A percentile compares a stretch with the other conserved stretches of the same genome.
phyloP scores from a whole-genome alignment of 1,140 invertebrate genomes.

The Heliconius congener region DNA sequence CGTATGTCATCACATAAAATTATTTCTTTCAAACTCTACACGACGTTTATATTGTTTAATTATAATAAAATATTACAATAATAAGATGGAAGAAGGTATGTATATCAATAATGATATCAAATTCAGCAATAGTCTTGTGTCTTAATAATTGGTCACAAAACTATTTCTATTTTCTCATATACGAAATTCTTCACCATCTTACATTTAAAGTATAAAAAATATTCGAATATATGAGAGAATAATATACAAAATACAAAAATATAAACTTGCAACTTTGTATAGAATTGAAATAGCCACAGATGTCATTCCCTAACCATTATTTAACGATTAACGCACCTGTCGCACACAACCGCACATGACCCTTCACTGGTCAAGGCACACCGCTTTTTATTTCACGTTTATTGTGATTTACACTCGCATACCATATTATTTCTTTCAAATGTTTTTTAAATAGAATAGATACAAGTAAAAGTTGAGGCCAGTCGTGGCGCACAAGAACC shows the following conservation, averaged over 20 bases:
- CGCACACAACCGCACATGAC: constrained; percentile 47
- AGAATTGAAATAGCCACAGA: background rate
- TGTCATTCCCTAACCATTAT: constrained; percentile 36
- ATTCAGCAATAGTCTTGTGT: too few species aligned
- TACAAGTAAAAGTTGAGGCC: too few species aligned
- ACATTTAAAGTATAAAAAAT: background rate
- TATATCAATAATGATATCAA: too few species aligned
- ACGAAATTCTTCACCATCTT: too few species aligned
- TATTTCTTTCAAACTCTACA: background rate
- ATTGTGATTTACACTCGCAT: constrained; percentile 20
- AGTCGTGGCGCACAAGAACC: too few species aligned
- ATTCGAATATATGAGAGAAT: background rate
- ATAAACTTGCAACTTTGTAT: background rate
- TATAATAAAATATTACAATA: too few species aligned
- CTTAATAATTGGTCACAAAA: too few species aligned
- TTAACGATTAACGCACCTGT: constrained; percentile 39
- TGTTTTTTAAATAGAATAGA: background rate
- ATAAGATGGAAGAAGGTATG: too few species aligned
- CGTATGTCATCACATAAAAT: background rate
- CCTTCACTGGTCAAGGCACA: constrained; percentile 61
- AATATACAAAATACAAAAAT: background rate
- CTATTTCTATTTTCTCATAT: too few species aligned
- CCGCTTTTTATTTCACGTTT: constrained; percentile 33
- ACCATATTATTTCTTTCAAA: constrained; percentile 5
- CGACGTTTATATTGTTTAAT: background rate